Evolutionary conservation across 1,140 invertebrate genomes (phyloP), one percentile per base, ranked within the genome.

Genomic region (Formica exsecta): DNA sequence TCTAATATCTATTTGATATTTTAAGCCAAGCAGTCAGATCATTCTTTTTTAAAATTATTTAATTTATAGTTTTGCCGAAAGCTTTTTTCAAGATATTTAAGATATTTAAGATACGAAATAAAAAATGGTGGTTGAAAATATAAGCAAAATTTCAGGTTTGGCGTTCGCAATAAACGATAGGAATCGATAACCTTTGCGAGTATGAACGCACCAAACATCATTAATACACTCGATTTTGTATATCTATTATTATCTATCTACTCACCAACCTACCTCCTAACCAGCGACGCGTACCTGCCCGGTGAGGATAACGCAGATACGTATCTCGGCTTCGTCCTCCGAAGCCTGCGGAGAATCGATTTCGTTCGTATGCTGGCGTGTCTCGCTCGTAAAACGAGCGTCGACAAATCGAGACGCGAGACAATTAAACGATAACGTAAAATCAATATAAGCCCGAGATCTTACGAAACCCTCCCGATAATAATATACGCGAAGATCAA

Each of bases 301-400:
- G 44, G 44, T 64, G 44, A 22, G 16, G 22, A 85, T 41, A 73
- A 44, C 32, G 9, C 44, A 85, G 73, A 65, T 77, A 85, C 61
- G 73, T 44, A 77, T 85, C 81, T 85, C 25, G 44, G 22, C n/a
- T 57, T 80, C 68, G 66, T 29, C 25, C 38, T 29, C 9, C 32
- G 51, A 25, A 41, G 22, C 29, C 22, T 36, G 41, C 38, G 54
- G 36, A 61, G 36, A 41, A 44, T 74, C 65, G 65, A 57, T 71
- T 57, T 73, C 36, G n/a, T 74, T 36, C 19, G 19, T 64, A 25
- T 16, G 16, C 22, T 16, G 29, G 61, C 6, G 19, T 13, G 8
- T 65, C 41, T 77, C 25, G 38, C 4, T 16, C 22, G 36, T 41
- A 64, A 65, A 48, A 44, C 19, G 25, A 22, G 25, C 66, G n/a